These are phyloP conservation scores for Onchidella celtica DNA, from an alignment of 2,888 invertebrate genomes.

Conservation along the genomic window DNA sequence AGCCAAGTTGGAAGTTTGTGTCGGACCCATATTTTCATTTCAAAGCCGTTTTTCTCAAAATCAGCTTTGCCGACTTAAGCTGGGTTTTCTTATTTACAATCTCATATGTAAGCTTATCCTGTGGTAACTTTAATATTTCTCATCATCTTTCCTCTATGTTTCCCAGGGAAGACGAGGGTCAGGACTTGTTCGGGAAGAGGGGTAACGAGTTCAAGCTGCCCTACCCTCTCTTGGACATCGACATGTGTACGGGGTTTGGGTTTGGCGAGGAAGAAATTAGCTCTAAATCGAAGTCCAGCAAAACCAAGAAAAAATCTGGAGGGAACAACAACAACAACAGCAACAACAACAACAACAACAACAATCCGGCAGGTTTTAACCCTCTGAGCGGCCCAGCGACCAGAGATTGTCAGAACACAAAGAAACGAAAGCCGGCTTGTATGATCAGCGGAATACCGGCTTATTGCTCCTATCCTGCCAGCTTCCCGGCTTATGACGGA, in stretches of 20 bases:
- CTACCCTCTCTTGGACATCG: constrained; percentile 87
- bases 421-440: constrained; percentile 79
- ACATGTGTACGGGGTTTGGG: constrained; percentile 75
- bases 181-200: constrained; percentile 96
- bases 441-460: constrained; percentile 48
- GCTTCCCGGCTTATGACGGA: constrained; percentile 70
- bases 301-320: constrained; percentile 90
- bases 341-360: constrained; percentile 29
- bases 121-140: no score
- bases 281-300: constrained; percentile 82
- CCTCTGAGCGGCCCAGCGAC: constrained; percentile 41
- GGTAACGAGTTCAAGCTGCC: constrained; percentile 99
- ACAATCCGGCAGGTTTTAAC: constrained; percentile 63
- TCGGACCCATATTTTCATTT: no score
- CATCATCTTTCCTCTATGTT: no score
- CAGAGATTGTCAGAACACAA: constrained; percentile 86
- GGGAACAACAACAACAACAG: constrained; percentile 53
- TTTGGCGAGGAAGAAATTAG: constrained; percentile 75
- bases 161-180: constrained; percentile 97
- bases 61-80: no score
- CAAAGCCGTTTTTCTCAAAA: no score
- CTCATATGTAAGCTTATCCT: no score
- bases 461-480: constrained; percentile 57
- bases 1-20: no score
- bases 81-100: no score